Conservation (phyloP, 2,888 invertebrate genomes). For the Spatulosminthurus flaviceps region DNA sequence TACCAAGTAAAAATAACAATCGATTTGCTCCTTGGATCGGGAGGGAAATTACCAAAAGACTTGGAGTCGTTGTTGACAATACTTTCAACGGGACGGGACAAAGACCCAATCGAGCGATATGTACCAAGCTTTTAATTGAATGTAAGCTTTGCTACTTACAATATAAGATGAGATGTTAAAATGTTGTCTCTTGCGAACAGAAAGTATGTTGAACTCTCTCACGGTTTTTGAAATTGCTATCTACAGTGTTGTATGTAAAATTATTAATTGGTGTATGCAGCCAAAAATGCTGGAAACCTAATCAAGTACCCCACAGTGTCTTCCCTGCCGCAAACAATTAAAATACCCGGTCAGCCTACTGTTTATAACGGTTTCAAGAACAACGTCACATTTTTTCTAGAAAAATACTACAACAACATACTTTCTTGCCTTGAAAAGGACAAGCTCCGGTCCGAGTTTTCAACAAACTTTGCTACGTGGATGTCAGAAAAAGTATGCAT, state of each 20-base stretch:
- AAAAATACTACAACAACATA: conserved; percentile 8
- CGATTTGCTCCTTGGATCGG: conserved; percentile 9
- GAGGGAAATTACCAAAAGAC: background rate
- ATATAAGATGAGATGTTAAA: too few species aligned
- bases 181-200: too few species aligned
- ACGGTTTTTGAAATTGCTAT: too few species aligned
- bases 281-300: background rate
- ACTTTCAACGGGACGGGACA: background rate
- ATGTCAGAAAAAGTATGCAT: conserved; percentile 29
- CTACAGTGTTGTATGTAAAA: too few species aligned
- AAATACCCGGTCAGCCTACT: conserved; percentile 16
- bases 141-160: background rate
- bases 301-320: background rate
- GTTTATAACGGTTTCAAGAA: background rate
- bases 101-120: background rate
- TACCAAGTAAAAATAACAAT: background rate
- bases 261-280: background rate
- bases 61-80: background rate
- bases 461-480: conserved; percentile 22
- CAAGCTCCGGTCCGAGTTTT: background rate
- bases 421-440: conserved; percentile 5
- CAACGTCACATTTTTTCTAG: conserved; percentile 22
- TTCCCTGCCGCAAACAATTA: background rate
- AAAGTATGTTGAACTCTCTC: too few species aligned
- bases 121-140: background rate